Evolutionary conservation across 2,797 vertebrate genomes (phyloP), one percentile per base, ranked within the genome.

Genomic region (Acanthurus leucopareius): DNA sequence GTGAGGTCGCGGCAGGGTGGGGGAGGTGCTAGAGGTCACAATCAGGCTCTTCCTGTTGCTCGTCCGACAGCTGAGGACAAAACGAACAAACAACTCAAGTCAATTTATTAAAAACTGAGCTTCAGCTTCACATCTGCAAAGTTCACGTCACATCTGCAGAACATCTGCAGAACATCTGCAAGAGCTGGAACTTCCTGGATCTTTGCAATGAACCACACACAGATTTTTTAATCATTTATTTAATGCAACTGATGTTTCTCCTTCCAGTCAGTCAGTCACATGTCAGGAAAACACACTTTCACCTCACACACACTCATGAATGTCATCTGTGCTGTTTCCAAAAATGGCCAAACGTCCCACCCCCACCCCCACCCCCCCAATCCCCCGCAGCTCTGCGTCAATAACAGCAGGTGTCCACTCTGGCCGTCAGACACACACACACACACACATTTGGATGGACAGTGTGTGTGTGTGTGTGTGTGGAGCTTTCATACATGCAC

Each of bases 21-120:
- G 97, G 65, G 98, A 99, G 15, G 98, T 99, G 92, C 96, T 99
- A 83, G 97, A 98, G 9, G 97, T 97, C 92, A 99, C 97, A 8
- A 99, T 99, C 93, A 99, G 95, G 83, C 98, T 99, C 94, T 99
- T 99, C 79, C 98, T 95, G 94, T 99, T 99, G 95, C 97, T 98
- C 2, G 96, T 97, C 76, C 98, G 96, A 93, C 98, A 99, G 92
- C 98, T 99, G 95, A 65, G 94, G 94, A 82, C 84, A 86, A 19
- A 86, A n/a, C n/a, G n/a, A n/a, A n/a, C n/a, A 38, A 75, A 6
- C n/a, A 38, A 49, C 70, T n/a, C 16, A 47, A 61, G 47, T 52
- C 40, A 52, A 11, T 38, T 49, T n/a, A n/a, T n/a, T n/a, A n/a
- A n/a, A n/a, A 0, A 17, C 1, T 17, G 15, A 8, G 5, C 2